Evolutionary conservation across 2,888 invertebrate species (phyloP).

Genomic region (Drosophila melanosoma): DNA sequence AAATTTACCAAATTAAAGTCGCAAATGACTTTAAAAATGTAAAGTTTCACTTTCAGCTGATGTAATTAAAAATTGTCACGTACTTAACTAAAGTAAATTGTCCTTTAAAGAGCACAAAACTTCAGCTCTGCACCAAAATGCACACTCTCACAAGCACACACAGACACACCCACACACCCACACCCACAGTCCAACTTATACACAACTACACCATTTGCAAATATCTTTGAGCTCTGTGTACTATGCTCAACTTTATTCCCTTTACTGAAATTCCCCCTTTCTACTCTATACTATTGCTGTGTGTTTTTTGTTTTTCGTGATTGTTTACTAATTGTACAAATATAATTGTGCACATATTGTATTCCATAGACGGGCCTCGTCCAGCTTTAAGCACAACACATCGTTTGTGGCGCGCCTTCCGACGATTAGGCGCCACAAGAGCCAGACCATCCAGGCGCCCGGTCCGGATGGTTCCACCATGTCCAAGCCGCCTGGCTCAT

Average conservation of each 20-base stretch:
- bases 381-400: slow-evolving; percentile 96
- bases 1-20: background rate
- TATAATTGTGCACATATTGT: slow-evolving; percentile 24
- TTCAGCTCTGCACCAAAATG: slow-evolving; percentile 29
- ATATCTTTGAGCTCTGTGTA: slow-evolving; percentile 29
- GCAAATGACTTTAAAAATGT: background rate
- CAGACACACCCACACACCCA: slow-evolving; percentile 9
- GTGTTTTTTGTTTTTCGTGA: slow-evolving; percentile 11
- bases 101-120: slow-evolving; percentile 15
- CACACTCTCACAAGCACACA: slow-evolving; percentile 6
- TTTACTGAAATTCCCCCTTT: slow-evolving; percentile 34
- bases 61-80: slow-evolving; percentile 32
- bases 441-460: slow-evolving; percentile 91
- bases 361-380: slow-evolving; percentile 88
- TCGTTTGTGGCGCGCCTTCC: slow-evolving; percentile 96
- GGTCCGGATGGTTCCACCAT: slow-evolving; percentile 79
- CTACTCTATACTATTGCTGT: background rate
- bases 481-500: slow-evolving; percentile 79
- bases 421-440: slow-evolving; percentile 93
- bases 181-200: background rate
- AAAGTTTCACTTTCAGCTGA: slow-evolving; percentile 24
- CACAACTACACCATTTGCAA: slow-evolving; percentile 28
- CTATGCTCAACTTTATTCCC: slow-evolving; percentile 37
- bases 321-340: slow-evolving; percentile 19
- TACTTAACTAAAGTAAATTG: slow-evolving; percentile 25